Evolutionary conservation across 2,888 invertebrate genomes (phyloP).

Genomic region (Drosophila acutilabella): DNA sequence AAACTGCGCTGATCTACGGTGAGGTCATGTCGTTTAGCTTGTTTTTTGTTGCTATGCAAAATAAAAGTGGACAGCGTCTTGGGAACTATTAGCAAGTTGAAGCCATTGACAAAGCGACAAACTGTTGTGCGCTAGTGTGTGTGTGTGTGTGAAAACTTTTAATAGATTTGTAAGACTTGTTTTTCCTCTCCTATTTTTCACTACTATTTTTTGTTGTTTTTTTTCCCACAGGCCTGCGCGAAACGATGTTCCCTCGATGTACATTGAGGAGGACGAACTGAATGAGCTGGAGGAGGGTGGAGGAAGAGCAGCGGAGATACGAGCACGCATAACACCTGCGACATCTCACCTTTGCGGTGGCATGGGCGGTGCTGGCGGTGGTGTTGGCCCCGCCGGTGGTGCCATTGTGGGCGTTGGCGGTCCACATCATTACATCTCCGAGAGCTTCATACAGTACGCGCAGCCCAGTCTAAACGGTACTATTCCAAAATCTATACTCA

Average conservation of each 20-base stretch:
- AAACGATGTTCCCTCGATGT: slow-evolving; percentile 85
- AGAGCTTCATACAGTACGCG: slow-evolving; percentile 85
- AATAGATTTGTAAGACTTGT: slow-evolving; percentile 62
- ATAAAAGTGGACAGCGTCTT: slow-evolving; percentile 24
- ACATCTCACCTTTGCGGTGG: slow-evolving; percentile 69
- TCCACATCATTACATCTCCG: slow-evolving; percentile 85
- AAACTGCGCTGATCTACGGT: slow-evolving; percentile 2
- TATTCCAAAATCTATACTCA: slow-evolving; percentile 84
- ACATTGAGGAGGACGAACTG: slow-evolving; percentile 85
- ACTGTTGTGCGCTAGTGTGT: slow-evolving; percentile 7
- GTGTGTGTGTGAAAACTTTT: slow-evolving; percentile 54
- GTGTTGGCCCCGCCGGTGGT: slow-evolving; percentile 32
- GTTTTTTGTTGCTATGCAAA: slow-evolving; percentile 30
- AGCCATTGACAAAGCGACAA: slow-evolving; percentile 16
- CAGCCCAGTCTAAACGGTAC: slow-evolving; percentile 86
- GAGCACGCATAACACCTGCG: slow-evolving; percentile 75
- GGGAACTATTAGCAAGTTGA: slow-evolving; percentile 70
- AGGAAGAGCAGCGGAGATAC: slow-evolving; percentile 80
- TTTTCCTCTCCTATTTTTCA: slow-evolving; percentile 30
- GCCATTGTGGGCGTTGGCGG: slow-evolving; percentile 69
- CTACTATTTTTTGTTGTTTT: background rate
- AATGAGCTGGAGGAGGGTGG: slow-evolving; percentile 84
- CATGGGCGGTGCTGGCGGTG: slow-evolving; percentile 26
- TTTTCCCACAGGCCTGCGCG: slow-evolving; percentile 82
- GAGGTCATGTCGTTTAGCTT: slow-evolving; percentile 25